Base-by-base conservation (phyloP, 2,888 invertebrate species). In the Coleophora flavipennella region DNA sequence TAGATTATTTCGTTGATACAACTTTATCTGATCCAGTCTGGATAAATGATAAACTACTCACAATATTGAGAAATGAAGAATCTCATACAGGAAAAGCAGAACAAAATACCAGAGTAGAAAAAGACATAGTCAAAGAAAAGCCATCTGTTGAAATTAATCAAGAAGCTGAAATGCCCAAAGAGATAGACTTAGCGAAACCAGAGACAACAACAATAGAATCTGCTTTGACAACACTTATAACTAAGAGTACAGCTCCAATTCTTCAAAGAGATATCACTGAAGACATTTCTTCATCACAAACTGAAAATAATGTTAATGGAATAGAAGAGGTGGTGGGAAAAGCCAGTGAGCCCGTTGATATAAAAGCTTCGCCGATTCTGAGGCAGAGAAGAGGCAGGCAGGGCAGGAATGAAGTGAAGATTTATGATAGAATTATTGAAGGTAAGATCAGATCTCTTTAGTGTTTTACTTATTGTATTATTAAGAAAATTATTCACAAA, bases 21-120 rank as follows among this genome's bases (percentile, higher is more conserved):
- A 79, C 86, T 10, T 45, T 87, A 34, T 73, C 86, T 3, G 71
- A 87, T 39, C 88, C 89, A 0, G 60, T 68, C 1, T 86, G 87
- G 79, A 50, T 89, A 3, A 84, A 83, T 55, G 67, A 80, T 41
- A 75, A 68, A 47, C 38, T 84, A 3, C 42, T 78, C 8, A 65
- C 59, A 1, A 50, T 72, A 25, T 53, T 83, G 12, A 63, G 63
- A 0, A 57, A 67, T 44, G 51, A 35, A 4, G 44, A 39, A 45
- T 13, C 39, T 11, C 9, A 27, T 13, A 8, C 26, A 14, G 43
- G 52, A 25, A 44, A 45, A 40, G 35, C 35, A 3, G 36, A 35
- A 33, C 48, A 47, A 33, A 29, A 40, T 13, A 25, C 26, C 9
- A 11, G 35, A 35, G 20, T 44, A 36, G 39, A 40, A 39, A 42